phyloP scores from a whole-genome alignment of 1,140 invertebrate species.

The Apis cerana region DNA sequence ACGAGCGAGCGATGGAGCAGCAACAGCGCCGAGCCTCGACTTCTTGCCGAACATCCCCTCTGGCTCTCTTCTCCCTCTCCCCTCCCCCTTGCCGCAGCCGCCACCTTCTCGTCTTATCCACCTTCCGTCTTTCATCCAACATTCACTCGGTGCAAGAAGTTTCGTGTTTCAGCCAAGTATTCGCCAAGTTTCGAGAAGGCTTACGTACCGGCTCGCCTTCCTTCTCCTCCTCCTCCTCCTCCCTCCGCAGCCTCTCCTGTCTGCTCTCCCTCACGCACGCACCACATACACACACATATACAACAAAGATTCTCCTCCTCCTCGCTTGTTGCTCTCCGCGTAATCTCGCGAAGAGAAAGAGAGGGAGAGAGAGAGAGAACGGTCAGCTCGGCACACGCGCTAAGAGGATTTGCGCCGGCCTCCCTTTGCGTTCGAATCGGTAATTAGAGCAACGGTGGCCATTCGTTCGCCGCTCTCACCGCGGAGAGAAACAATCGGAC shows the following conservation, averaged over 20 bases:
- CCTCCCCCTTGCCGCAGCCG: neutral
- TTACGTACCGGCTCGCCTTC: conserved; percentile 41
- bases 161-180: conserved; percentile 71
- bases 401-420: conserved; percentile 48
- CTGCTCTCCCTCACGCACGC: conserved; percentile 4
- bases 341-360: conserved; percentile 58
- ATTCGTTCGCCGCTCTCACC: neutral
- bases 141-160: conserved; percentile 65
- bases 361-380: neutral
- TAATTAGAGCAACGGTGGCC: conserved; percentile 61
- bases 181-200: conserved; percentile 72
- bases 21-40: conserved; percentile 27
- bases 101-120: conserved; percentile 50
- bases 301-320: conserved; percentile 70
- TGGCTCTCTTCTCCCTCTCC: conserved; percentile 22
- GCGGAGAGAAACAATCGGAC: too few species aligned
- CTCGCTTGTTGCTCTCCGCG: conserved; percentile 69
- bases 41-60: conserved; percentile 46
- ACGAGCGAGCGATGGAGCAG: conserved; percentile 5
- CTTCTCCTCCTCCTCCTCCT: neutral
- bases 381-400: conserved; percentile 25
- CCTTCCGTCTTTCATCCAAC: conserved; percentile 59
- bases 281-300: conserved; percentile 12
- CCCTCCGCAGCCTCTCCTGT: neutral
- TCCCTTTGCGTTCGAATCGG: conserved; percentile 37